Evolutionary conservation across 1,140 invertebrate species (phyloP), one percentile per base, ranked within the genome.

Genomic region (Drosophila punjabiensis): DNA sequence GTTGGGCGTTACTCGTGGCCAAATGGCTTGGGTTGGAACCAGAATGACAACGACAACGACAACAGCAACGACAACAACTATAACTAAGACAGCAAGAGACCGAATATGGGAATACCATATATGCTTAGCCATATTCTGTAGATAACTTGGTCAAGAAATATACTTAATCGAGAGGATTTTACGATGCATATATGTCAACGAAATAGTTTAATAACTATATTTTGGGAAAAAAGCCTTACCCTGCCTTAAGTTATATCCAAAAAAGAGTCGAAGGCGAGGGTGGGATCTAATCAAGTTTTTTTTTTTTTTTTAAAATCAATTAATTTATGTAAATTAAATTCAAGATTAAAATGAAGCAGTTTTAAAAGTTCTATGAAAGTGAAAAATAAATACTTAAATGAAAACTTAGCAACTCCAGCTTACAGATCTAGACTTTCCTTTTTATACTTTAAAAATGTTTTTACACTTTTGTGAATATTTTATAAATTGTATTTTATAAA

Each of bases 1-100:
- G 55, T 39, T 39, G 55, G 55, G 55, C 58, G 58, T 60, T 45
- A 60, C 33, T 43, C 37, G 16, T 60, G 58, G 58, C 58, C 58
- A 60, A 60, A 60, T 60, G 58, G 58, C 58, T 30, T 39, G 55
- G 55, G 55, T 39, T 58, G 55, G 35, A 3, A 39, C 55, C 55
- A 28, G 35, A 58, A 28, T 58, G 58, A 60, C 58, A 60, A 60
- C 58, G 58, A 28, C 55, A 58, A 11, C 30, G 35, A 10, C 63
- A 45, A 24, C 52, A 5, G 47, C 33, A 66, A 58, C 16, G 16
- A 30, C 33, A 32, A 32, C 18, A 39, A 35, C 61, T 32, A 62
- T 14, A 68, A 63, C 56, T 28, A 32, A 20, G 20, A 13, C 39
- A 47, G 39, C 59, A 3, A 37, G 43, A 60, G 41, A 66, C 37